Conservation (phyloP, 2,113 vertebrate genomes). For the Myiagra hebetior region DNA sequence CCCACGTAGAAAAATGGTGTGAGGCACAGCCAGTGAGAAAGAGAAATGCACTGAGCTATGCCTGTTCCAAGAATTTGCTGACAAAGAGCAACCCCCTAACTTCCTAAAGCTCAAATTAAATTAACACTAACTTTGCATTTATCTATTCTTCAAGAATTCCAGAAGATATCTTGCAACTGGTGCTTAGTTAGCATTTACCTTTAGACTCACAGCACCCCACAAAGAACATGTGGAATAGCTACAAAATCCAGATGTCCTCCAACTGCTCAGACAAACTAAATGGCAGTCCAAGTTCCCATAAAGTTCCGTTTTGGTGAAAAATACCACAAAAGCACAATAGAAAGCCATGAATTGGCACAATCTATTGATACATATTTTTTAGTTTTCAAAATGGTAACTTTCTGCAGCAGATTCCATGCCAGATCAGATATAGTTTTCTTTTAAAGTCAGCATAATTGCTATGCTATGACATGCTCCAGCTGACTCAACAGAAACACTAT, state of each 20-base stretch:
- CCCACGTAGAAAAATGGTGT: fast-evolving
- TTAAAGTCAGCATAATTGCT: neutral
- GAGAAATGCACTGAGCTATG: neutral
- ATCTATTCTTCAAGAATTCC: neutral
- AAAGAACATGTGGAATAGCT: neutral
- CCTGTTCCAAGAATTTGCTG: neutral
- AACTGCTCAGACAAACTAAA: neutral
- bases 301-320: neutral
- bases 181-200: neutral
- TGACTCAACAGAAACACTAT: neutral
- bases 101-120: neutral
- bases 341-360: neutral
- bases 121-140: neutral
- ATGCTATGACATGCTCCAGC: neutral
- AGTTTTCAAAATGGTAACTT: neutral
- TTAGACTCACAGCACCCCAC: neutral
- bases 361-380: neutral
- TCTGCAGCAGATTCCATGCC: neutral
- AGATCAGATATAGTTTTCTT: neutral
- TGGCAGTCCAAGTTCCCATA: neutral
- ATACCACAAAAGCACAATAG: neutral
- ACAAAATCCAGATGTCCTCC: neutral
- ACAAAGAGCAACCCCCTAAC: neutral
- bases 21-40: neutral
- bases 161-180: neutral